A percentile compares a stretch with the other conserved stretches of the same genome.
These are phyloP conservation scores for Caenorhabditis imperialis DNA, from an alignment of 2,888 invertebrate genomes.

Conservation along the genomic window DNA sequence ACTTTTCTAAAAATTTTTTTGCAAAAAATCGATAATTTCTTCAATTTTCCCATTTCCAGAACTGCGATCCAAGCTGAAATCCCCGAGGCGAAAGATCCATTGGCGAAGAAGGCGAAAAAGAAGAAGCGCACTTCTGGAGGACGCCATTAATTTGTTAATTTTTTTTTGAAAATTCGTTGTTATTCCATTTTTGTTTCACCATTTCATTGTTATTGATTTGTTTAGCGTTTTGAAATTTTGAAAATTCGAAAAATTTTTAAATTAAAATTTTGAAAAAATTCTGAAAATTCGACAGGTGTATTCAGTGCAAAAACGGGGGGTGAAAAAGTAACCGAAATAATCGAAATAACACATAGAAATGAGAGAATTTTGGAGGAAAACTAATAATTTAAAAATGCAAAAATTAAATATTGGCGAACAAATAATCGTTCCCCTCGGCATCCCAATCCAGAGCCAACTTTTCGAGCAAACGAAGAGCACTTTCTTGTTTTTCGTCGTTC, in stretches of 20 bases:
- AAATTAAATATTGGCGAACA: constrained; percentile 1
- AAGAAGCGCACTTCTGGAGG: constrained; percentile 36
- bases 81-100: constrained; percentile 33
- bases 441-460: constrained; percentile 42
- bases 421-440: constrained; percentile 35
- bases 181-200: background rate
- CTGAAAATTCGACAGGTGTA: background rate
- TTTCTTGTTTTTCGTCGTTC: constrained; percentile 47
- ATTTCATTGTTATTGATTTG: constrained; percentile 7
- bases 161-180: background rate
- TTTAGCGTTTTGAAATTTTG: constrained; percentile 2
- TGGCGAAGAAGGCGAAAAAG: constrained; percentile 30
- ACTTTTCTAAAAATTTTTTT: background rate
- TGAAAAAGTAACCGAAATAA: constrained; percentile 7
- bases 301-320: background rate
- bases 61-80: constrained; percentile 40
- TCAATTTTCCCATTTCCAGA: constrained; percentile 18
- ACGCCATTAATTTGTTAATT: constrained; percentile 15
- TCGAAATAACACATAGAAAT: background rate
- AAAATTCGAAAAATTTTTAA: background rate
- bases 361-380: background rate
- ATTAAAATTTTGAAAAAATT: background rate
- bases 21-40: background rate
- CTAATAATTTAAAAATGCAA: background rate
- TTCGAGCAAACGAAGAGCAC: constrained; percentile 40